Evolutionary conservation across 2,113 vertebrate genomes (phyloP).

Genomic region (Tylochromis polylepis): DNA sequence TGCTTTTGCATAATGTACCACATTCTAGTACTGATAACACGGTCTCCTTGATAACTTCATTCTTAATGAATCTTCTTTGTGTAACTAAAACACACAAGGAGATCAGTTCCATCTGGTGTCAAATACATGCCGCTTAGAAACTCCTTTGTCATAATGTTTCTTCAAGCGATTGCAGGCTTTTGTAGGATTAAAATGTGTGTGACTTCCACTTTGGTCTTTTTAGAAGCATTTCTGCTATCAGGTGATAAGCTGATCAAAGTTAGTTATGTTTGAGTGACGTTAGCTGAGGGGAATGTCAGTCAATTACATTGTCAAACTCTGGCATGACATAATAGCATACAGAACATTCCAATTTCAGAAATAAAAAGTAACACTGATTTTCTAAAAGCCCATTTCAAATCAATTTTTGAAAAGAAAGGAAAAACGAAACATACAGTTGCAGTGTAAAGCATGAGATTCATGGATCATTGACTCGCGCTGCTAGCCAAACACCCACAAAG

Average conservation of each 20-base stretch:
- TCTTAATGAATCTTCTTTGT: not conserved
- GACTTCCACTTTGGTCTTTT: not conserved
- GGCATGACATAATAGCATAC: not conserved
- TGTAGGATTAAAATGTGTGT: not conserved
- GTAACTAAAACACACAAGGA: not conserved
- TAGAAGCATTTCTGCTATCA: not conserved
- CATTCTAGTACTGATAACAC: not conserved
- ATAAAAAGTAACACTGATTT: not conserved
- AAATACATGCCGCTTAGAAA: not conserved
- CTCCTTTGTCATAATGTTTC: not conserved
- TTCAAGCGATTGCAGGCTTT: not conserved
- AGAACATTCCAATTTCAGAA: not conserved
- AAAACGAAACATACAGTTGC: not conserved
- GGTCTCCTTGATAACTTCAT: not conserved
- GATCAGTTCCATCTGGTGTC: not conserved
- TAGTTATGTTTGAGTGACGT: not conserved
- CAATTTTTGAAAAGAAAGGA: not conserved
- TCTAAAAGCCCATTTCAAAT: not conserved
- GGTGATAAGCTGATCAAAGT: constrained; percentile 1
- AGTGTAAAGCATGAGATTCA: not conserved
- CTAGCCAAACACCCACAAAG: constrained; percentile 14
- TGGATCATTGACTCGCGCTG: not conserved
- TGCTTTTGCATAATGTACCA: not conserved
- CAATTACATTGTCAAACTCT: not conserved
- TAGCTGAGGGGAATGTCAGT: not conserved